These are phyloP conservation scores for Lynx canadensis DNA, from an alignment of 2,113 vertebrate species.

Conservation along the genomic window DNA sequence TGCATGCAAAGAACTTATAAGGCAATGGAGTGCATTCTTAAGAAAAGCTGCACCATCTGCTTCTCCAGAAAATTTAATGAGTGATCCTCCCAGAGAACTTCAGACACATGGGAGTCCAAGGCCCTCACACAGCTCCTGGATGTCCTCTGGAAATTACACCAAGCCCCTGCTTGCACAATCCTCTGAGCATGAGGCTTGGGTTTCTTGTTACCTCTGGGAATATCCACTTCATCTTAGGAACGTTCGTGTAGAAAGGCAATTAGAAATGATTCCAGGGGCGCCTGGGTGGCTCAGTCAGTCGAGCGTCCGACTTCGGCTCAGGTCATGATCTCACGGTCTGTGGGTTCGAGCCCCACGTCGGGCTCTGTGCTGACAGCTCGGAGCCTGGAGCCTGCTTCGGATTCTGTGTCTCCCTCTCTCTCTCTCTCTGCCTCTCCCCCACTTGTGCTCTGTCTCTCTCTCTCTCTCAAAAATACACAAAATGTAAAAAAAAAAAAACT, in stretches of 20 bases:
- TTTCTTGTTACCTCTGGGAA: background rate
- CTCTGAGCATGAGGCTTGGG: rapidly evolving
- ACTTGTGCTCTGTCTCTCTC: too few species aligned
- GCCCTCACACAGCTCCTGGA: background rate
- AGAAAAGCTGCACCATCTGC: background rate
- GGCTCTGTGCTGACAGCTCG: too few species aligned
- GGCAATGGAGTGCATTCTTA: rapidly evolving
- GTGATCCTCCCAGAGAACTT: background rate
- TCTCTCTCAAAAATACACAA: too few species aligned
- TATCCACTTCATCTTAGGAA: background rate
- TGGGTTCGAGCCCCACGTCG: too few species aligned
- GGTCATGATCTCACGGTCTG: too few species aligned
- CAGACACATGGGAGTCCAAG: background rate
- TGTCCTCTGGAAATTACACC: background rate
- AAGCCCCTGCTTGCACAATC: background rate
- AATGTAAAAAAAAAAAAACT: too few species aligned
- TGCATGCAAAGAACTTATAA: background rate
- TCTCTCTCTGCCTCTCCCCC: too few species aligned
- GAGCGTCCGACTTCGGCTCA: too few species aligned
- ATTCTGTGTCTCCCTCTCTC: too few species aligned
- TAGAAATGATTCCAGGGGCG: background rate
- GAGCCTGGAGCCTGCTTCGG: too few species aligned
- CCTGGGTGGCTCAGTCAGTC: too few species aligned
- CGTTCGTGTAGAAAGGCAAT: background rate
- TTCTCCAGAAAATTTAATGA: background rate